Evolutionary conservation across 2,113 vertebrate genomes (phyloP), one percentile per base, ranked within the genome.

Genomic region (Chlorodrepanis virens): DNA sequence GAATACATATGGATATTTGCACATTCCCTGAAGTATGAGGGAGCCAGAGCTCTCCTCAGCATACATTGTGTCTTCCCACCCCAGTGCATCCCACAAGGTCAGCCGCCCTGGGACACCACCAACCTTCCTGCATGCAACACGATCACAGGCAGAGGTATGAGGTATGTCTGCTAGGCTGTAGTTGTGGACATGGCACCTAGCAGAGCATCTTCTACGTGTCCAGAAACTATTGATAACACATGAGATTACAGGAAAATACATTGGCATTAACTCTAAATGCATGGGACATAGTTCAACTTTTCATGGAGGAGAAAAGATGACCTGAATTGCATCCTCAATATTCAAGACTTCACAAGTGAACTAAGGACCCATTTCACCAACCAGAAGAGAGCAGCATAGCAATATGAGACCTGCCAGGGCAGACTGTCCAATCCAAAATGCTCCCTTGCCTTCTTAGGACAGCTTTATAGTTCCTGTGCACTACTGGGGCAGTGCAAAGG

Each of bases 71-170:
- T 29, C 18, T 83, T 89, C 64, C 27, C 70, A 18, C 2, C 2
- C 12, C 20, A 33, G 22, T 12, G 28, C 75, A 45, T n/a, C 5
- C 31, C 1, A 0, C 29, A 24, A 23, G 6, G 40, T 53, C n/a
- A 69, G 44, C 28, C 59, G 44, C 13, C 6, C 22, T 25, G 63
- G 24, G 44, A 47, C 33, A 52, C 18, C 44, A 52, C 53, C 37
- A 45, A 70, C 40, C 19, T 9, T 28, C 40, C 45, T 52, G 15
- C 40, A 29, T 1, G 4, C 2, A 5, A 13, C 17, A 5, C 1
- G 22, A 31, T 18, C 35, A 47, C 17, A 23, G 18, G 28, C 22
- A 69, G 50, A 85, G 8, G 4, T 39, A 9, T 11, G 50, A 85
- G 8, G 4, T 35, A 9, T 11, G 14, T 39, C 24, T 85, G 28